Evolutionary conservation across 2,888 invertebrate genomes (phyloP).

Genomic region (Leptarthrus brevirostris): DNA sequence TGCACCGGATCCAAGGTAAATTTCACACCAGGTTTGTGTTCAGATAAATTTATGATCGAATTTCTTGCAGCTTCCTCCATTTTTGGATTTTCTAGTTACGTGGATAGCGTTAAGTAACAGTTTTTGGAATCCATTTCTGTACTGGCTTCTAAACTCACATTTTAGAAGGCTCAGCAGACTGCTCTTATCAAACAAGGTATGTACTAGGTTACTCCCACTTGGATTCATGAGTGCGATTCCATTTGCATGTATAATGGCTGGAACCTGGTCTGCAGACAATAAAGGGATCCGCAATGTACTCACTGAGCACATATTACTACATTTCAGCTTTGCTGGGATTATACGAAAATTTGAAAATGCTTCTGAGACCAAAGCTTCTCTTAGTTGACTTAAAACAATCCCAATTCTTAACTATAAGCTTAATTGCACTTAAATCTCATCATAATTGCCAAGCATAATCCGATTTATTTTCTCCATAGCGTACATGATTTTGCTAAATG

Average conservation of each 20-base stretch:
- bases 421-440: neutral
- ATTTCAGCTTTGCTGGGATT: too few relatives aligned
- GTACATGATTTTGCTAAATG: too few relatives aligned
- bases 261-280: too few relatives aligned
- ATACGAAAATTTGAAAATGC: neutral
- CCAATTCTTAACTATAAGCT: neutral
- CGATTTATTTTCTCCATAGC: too few relatives aligned
- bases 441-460: neutral
- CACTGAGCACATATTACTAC: too few relatives aligned
- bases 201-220: slow-evolving; percentile 56
- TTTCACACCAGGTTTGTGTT: slow-evolving; percentile 1
- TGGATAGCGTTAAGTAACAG: slow-evolving; percentile 90
- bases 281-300: too few relatives aligned
- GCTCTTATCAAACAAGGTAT: slow-evolving; percentile 80
- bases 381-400: neutral
- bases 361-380: neutral
- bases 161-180: slow-evolving; percentile 84
- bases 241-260: too few relatives aligned
- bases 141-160: slow-evolving; percentile 88
- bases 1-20: slow-evolving; percentile 85
- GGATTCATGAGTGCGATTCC: too few relatives aligned
- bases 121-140: slow-evolving; percentile 91
- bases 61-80: slow-evolving; percentile 75
- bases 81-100: slow-evolving; percentile 85
- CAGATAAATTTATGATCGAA: slow-evolving; percentile 12